Conservation (phyloP, 2,888 invertebrate species). For the Luffia ferchaultella region DNA sequence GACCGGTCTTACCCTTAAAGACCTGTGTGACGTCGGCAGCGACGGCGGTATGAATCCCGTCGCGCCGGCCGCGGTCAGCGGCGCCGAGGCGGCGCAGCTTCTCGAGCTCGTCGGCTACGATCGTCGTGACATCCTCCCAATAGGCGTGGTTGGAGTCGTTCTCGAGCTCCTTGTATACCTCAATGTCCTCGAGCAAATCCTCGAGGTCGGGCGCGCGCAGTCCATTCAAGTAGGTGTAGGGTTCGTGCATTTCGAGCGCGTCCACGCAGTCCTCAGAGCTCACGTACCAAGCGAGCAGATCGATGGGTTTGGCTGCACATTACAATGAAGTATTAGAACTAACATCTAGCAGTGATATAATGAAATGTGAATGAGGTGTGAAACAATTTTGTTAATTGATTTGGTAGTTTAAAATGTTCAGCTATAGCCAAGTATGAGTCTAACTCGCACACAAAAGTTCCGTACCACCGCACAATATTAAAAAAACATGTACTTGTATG, state of each 20-base stretch:
- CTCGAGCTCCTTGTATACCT: conserved; percentile 93
- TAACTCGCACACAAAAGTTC: too few species aligned
- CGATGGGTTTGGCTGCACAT: conserved; percentile 90
- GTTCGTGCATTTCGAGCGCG: conserved; percentile 97
- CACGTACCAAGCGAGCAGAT: conserved; percentile 95
- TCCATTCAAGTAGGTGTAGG: conserved; percentile 94
- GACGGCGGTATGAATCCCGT: conserved; percentile 91
- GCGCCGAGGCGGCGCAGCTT: conserved; percentile 81
- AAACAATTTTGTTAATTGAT: too few species aligned
- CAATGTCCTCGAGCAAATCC: conserved; percentile 95
- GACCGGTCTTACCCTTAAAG: conserved; percentile 92
- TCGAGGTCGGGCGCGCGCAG: conserved; percentile 90
- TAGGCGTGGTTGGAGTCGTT: conserved; percentile 87
- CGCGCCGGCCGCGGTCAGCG: conserved; percentile 67
- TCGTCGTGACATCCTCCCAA: conserved; percentile 96
- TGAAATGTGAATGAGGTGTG: too few species aligned
- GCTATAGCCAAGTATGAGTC: too few species aligned
- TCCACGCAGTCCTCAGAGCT: conserved; percentile 87
- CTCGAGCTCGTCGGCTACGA: conserved; percentile 91
- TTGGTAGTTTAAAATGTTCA: too few species aligned
- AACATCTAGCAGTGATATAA: too few species aligned
- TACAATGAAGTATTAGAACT: too few species aligned
- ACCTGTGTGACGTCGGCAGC: conserved; percentile 87
- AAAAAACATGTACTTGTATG: too few species aligned
- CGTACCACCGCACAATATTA: too few species aligned